A percentile compares a stretch with the other conserved stretches of the same genome.
phyloP scores from a whole-genome alignment of 2,797 vertebrate genomes.

The Oceanodroma leucorhoa region DNA sequence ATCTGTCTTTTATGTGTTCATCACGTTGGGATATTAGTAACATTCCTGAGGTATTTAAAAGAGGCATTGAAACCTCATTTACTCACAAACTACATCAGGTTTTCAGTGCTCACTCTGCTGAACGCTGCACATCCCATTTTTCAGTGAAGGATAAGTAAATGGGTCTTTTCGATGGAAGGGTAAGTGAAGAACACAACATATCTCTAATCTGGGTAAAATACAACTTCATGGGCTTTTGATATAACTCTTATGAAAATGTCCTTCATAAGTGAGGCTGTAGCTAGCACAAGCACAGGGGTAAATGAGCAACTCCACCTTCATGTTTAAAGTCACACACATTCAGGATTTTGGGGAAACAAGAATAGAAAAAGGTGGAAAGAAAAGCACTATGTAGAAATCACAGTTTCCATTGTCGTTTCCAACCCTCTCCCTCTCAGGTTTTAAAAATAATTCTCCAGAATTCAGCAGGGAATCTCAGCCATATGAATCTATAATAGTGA shows the following conservation, averaged over 20 bases:
- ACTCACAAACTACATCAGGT: background rate
- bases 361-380: background rate
- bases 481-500: background rate
- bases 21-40: background rate
- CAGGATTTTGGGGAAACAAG: background rate
- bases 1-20: background rate
- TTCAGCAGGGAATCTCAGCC: background rate
- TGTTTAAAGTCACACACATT: background rate
- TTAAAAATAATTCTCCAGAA: background rate
- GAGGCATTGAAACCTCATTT: conserved; percentile 5
- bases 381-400: background rate
- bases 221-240: background rate
- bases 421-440: background rate
- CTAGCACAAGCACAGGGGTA: background rate
- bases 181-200: background rate
- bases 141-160: background rate
- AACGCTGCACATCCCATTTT: background rate
- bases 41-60: background rate
- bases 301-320: background rate
- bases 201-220: background rate
- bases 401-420: background rate
- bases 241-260: background rate
- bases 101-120: background rate
- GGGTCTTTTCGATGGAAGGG: background rate
- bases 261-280: background rate